Evolutionary conservation across 2,113 vertebrate species (phyloP), one percentile per base, ranked within the genome.

Genomic region (Neomonachus schauinslandi): DNA sequence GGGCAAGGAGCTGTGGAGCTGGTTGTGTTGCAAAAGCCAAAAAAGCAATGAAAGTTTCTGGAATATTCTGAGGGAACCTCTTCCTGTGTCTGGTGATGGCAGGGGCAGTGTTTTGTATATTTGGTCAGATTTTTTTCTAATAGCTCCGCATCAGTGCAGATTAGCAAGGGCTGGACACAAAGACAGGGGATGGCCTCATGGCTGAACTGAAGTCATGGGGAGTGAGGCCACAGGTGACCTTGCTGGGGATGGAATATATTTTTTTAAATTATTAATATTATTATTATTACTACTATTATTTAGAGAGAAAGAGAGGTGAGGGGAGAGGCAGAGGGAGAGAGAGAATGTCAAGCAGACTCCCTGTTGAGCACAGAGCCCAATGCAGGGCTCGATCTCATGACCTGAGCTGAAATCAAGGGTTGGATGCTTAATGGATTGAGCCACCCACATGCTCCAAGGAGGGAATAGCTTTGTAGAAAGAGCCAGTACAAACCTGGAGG

Each of bases 351-450:
- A n/a, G 65, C 65, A 19, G 33, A 69, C 3, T 18, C 31, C 33
- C 2, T n/a, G 65, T 33, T 69, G 16, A 69, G 15, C 13, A 67
- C 14, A 1, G 31, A 67, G 31, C 31, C 61, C 61, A 67, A 0
- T 67, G 65, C 31, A 65, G 63, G 63, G 31, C 65, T 67, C 31
- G 1, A 33, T 67, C 31, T 67, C 65, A 18, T n/a, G 33, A 69
- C 65, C 16, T 69, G 65, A 69, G 33, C 65, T 7, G 33, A n/a
- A 69, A 69, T n/a, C 33, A n/a, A 16, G 33, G n/a, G 33, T 19
- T 16, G 1, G 16, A 9, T 1, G 0, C 33, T n/a, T 69, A 8
- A n/a, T n/a, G 33, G n/a, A 8, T 33, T n/a, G 33, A 69, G 7
- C 15, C 3, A 3, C 16, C 65, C 65, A n/a, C 1, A 33, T n/a